These are phyloP conservation scores for Montipora capitata DNA, from an alignment of 92 coral and sea anemone genomes.

Conservation along the genomic window DNA sequence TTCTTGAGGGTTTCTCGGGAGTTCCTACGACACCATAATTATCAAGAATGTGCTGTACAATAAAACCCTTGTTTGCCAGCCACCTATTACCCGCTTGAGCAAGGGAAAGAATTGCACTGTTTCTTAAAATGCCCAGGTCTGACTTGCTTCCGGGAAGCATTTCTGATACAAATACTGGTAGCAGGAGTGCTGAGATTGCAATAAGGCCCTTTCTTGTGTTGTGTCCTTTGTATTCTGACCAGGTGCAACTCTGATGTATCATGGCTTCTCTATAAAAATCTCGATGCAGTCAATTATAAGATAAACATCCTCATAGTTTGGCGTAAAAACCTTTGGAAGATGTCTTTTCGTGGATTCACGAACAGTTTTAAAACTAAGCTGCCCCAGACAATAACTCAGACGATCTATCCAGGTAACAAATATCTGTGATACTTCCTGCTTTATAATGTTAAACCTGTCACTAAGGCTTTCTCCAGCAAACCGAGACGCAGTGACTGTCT, in stretches of 20 bases:
- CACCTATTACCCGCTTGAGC: conserved; percentile 40
- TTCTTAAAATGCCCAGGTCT: conserved; percentile 55
- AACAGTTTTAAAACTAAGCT: conserved; percentile 26
- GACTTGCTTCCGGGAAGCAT: conserved; percentile 60
- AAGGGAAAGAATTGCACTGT: conserved; percentile 33
- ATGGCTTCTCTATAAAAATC: conserved; percentile 45
- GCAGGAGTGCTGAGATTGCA: conserved; percentile 56
- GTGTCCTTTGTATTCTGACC: conserved; percentile 67
- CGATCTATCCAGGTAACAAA: conserved; percentile 13
- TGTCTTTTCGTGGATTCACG: conserved; percentile 36
- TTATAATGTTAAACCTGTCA: background rate
- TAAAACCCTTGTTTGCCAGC: conserved; percentile 77
- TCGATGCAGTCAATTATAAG: conserved; percentile 70
- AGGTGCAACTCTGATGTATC: conserved; percentile 52
- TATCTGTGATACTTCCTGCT: background rate
- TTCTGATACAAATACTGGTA: conserved; percentile 62
- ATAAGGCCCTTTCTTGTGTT: conserved; percentile 49
- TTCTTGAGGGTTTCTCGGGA: conserved; percentile 63
- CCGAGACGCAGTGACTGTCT: background rate
- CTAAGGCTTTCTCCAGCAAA: conserved; percentile 42
- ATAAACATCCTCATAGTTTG: conserved; percentile 69
- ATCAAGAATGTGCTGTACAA: conserved; percentile 79
- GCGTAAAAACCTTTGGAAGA: conserved; percentile 63
- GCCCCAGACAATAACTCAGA: conserved; percentile 6
- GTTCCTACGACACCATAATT: conserved; percentile 72